Percentiles rank a stretch among this genome's conserved stretches.
phyloP scores from a whole-genome alignment of 2,888 invertebrate genomes.

The Adelphocoris suturalis region DNA sequence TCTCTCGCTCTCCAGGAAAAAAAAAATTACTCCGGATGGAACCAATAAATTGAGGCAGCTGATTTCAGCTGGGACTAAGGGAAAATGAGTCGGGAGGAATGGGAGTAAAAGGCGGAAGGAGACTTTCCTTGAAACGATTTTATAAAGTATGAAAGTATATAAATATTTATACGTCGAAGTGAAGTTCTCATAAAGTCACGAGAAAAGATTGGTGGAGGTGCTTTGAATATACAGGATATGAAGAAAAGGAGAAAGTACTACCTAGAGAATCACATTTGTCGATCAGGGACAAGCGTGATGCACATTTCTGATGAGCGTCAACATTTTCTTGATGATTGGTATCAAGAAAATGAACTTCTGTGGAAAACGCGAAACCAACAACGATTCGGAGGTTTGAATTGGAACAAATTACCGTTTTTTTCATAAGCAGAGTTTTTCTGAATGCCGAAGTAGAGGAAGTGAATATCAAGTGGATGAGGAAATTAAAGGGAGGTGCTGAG shows the following conservation, averaged over 20 bases:
- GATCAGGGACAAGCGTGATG: background rate
- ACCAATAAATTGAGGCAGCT: constrained; percentile 27
- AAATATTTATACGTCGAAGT: constrained; percentile 22
- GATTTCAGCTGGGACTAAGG: background rate
- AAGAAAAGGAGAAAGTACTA: background rate
- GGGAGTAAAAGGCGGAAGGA: background rate
- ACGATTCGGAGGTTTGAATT: too few relatives aligned
- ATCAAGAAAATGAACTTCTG: too few relatives aligned
- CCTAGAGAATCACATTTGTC: background rate
- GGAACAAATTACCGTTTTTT: too few relatives aligned
- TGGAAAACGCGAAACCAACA: too few relatives aligned
- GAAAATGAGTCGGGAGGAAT: background rate
- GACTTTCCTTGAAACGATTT: background rate
- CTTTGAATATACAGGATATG: background rate
- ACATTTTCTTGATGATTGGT: too few relatives aligned
- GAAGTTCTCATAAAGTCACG: background rate
- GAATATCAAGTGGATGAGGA: too few relatives aligned
- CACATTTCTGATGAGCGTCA: background rate
- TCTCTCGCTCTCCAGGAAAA: background rate
- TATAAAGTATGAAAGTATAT: background rate
- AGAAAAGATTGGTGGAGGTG: background rate
- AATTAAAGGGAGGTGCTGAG: too few relatives aligned
- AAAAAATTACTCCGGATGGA: background rate
- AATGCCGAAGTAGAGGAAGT: too few relatives aligned
- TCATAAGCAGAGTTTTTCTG: too few relatives aligned